These are phyloP conservation scores for Cydia fagiglandana DNA, from an alignment of 1,140 invertebrate species.

Conservation along the genomic window DNA sequence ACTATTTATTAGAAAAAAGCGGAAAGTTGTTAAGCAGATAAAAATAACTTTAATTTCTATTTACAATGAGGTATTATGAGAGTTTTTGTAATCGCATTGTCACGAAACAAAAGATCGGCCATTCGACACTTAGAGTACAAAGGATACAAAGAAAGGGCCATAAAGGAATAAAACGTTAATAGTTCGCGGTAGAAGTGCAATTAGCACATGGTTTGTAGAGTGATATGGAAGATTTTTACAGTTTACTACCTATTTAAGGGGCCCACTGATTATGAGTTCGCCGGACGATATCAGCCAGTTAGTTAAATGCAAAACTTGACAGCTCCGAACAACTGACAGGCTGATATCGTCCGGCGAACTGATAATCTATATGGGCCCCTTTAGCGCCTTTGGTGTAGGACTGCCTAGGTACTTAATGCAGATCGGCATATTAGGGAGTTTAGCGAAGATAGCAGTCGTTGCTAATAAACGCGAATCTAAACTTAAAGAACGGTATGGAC, in stretches of 20 bases:
- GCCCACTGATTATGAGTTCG: too few relatives aligned
- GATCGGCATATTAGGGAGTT: too few relatives aligned
- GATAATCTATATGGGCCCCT: too few relatives aligned
- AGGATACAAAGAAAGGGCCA: not conserved
- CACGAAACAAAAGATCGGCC: constrained; percentile 17
- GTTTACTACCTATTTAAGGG: not conserved
- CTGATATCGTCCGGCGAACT: too few relatives aligned
- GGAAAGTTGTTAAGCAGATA: constrained; percentile 8
- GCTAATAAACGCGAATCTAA: too few relatives aligned
- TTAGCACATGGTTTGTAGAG: not conserved
- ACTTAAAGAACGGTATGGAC: too few relatives aligned
- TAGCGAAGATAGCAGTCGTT: too few relatives aligned
- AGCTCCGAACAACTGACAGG: too few relatives aligned
- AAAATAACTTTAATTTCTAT: constrained; percentile 15
- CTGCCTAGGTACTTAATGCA: too few relatives aligned
- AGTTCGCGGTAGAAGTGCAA: constrained; percentile 21
- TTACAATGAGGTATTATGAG: constrained; percentile 9
- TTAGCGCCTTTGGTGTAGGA: too few relatives aligned
- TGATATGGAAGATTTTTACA: not conserved
- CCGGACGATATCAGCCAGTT: too few relatives aligned
- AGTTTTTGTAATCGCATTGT: constrained; percentile 20
- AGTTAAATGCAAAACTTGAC: too few relatives aligned
- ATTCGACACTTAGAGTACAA: constrained; percentile 17
- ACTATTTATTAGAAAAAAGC: not conserved
- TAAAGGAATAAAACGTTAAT: constrained; percentile 16